Conservation (phyloP, 2,888 invertebrate species). For the Drosophila seclusa region DNA sequence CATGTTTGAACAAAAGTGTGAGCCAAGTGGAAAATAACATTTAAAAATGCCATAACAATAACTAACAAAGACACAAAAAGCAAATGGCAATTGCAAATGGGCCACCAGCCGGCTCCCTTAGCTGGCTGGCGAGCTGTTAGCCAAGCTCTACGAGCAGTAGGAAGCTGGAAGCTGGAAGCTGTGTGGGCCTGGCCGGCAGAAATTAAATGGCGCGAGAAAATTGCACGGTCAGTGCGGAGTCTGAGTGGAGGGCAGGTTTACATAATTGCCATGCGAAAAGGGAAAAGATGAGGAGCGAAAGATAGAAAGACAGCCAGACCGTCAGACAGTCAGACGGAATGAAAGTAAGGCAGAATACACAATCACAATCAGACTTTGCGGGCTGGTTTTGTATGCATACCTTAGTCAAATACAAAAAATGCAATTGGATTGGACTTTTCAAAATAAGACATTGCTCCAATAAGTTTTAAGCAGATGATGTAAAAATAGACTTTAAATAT, state of each 20-base stretch:
- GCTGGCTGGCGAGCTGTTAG: constrained; percentile 11
- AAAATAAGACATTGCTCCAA: neutral
- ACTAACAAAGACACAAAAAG: constrained; percentile 81
- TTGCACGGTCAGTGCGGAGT: constrained; percentile 69
- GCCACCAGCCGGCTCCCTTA: constrained; percentile 53
- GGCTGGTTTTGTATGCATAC: constrained; percentile 8
- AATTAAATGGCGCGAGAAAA: constrained; percentile 82
- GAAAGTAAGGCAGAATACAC: constrained; percentile 8
- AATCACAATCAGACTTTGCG: constrained; percentile 25
- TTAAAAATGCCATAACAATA: constrained; percentile 81
- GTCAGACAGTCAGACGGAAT: constrained; percentile 2
- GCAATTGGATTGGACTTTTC: constrained; percentile 2
- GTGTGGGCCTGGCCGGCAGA: constrained; percentile 61
- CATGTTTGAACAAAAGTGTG: constrained; percentile 78
- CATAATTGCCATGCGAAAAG: constrained; percentile 69
- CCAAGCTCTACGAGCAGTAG: constrained; percentile 21
- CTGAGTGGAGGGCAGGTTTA: constrained; percentile 69
- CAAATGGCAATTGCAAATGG: constrained; percentile 73
- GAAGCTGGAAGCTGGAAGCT: constrained; percentile 10
- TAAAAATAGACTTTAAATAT: neutral
- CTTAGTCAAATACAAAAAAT: constrained; percentile 6
- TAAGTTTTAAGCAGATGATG: neutral
- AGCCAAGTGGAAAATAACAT: constrained; percentile 82
- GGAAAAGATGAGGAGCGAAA: constrained; percentile 32
- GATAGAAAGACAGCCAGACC: constrained; percentile 14